These are phyloP conservation scores for Tetragonula carbonaria DNA, from an alignment of 2,888 invertebrate genomes.

Conservation along the genomic window DNA sequence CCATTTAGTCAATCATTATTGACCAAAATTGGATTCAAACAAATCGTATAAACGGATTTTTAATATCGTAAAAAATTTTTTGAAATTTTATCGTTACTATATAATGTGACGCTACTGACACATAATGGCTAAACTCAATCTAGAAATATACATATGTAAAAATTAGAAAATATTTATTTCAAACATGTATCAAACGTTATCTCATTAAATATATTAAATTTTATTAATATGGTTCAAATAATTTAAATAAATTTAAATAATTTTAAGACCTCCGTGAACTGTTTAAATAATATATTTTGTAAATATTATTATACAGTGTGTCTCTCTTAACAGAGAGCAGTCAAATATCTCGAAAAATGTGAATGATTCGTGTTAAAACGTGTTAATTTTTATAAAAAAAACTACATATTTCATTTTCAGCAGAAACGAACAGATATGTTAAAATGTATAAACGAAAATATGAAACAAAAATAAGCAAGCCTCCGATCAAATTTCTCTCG, in stretches of 20 bases:
- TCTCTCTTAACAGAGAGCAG: no score
- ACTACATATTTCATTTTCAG: no score
- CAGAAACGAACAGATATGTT: not conserved
- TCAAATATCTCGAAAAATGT: no score
- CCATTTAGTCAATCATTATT: no score
- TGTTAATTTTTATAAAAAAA: no score
- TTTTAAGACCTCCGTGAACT: not conserved
- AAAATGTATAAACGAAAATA: not conserved
- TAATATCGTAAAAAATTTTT: not conserved
- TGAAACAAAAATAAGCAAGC: not conserved
- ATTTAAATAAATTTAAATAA: not conserved
- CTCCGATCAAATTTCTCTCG: not conserved
- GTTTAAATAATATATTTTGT: not conserved
- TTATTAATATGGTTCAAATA: not conserved
- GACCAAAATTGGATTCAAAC: no score
- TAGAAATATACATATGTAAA: not conserved
- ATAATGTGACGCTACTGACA: not conserved
- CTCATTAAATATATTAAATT: not conserved
- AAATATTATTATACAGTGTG: no score
- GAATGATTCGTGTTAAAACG: no score
- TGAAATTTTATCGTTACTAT: not conserved
- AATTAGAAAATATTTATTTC: not conserved
- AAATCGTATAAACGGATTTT: no score
- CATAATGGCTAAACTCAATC: not conserved
- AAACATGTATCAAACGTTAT: not conserved